Conservation (phyloP, 2,888 invertebrate genomes). For the Atherix ibis region DNA sequence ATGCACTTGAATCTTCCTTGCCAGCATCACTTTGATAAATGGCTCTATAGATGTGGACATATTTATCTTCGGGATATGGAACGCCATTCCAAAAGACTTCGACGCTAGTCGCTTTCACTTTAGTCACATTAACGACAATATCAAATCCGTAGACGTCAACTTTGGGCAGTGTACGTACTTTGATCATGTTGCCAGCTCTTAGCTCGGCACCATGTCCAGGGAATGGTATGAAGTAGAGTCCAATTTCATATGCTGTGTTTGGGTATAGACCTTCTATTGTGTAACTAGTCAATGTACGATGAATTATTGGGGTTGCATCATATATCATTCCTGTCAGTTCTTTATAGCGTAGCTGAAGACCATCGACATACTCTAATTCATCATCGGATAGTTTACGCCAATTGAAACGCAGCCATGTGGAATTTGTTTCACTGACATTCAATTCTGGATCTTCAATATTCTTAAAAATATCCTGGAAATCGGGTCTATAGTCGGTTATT, state of each 20-base stretch:
- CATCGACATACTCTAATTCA: conserved; percentile 72
- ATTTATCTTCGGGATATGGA: conserved; percentile 78
- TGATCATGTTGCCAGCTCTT: conserved; percentile 50
- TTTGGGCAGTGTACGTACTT: conserved; percentile 52
- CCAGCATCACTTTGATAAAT: conserved; percentile 63
- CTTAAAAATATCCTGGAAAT: conserved; percentile 33
- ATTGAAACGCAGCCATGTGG: conserved; percentile 58
- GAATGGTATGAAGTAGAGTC: conserved; percentile 69
- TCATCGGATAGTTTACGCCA: conserved; percentile 72
- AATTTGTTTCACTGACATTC: conserved; percentile 55
- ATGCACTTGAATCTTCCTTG: conserved; percentile 55
- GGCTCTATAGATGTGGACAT: conserved; percentile 75
- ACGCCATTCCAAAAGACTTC: conserved; percentile 72
- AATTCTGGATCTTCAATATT: conserved; percentile 55
- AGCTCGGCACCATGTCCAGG: conserved; percentile 64
- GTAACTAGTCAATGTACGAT: conserved; percentile 62
- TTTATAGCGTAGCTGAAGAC: conserved; percentile 72
- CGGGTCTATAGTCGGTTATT: conserved; percentile 31
- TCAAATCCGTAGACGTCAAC: conserved; percentile 71
- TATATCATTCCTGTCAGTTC: conserved; percentile 69
- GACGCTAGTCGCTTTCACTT: conserved; percentile 59
- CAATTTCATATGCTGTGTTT: conserved; percentile 65
- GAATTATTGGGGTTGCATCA: conserved; percentile 69
- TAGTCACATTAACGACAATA: conserved; percentile 56
- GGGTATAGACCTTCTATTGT: conserved; percentile 63